Conservation (phyloP, 1,140 invertebrate species). For the Zaprionus kolodkinae region DNA sequence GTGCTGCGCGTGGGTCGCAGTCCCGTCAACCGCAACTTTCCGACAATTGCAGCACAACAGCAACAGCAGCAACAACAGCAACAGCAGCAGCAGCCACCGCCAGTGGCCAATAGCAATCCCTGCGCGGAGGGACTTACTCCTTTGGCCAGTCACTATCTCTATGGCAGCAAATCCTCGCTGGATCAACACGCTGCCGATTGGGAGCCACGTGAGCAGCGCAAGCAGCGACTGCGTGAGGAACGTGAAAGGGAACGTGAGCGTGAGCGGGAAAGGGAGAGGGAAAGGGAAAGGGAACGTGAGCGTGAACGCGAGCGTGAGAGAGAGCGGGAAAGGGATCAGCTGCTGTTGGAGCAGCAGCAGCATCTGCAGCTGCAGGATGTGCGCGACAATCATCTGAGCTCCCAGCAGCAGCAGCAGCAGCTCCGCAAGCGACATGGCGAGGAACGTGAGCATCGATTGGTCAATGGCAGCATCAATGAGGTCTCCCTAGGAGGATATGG, state of each 20-base stretch:
- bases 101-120: slow-evolving; percentile 53
- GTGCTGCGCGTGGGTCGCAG: slow-evolving; percentile 72
- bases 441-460: slow-evolving; percentile 64
- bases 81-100: slow-evolving; percentile 4
- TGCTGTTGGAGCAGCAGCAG: slow-evolving; percentile 60
- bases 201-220: slow-evolving; percentile 70
- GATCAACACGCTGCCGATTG: slow-evolving; percentile 60
- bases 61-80: slow-evolving; percentile 39
- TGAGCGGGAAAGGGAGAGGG: slow-evolving; percentile 33
- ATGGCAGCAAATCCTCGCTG: slow-evolving; percentile 75
- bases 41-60: slow-evolving; percentile 22
- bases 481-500: slow-evolving; percentile 18
- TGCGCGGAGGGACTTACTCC: slow-evolving; percentile 75
- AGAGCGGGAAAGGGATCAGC: slow-evolving; percentile 55
- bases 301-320: slow-evolving; percentile 53
- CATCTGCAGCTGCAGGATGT: slow-evolving; percentile 59
- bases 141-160: slow-evolving; percentile 74
- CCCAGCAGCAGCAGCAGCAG: slow-evolving; percentile 31
- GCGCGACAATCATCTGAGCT: slow-evolving; percentile 57
- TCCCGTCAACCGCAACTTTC: slow-evolving; percentile 64
- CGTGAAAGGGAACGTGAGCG: slow-evolving; percentile 56
- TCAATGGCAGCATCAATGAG: slow-evolving; percentile 53
- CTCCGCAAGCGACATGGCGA: slow-evolving; percentile 53
- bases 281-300: slow-evolving; percentile 18
- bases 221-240: slow-evolving; percentile 64